phyloP scores from a whole-genome alignment of 2,113 vertebrate species.

The Apodemus speciosus region DNA sequence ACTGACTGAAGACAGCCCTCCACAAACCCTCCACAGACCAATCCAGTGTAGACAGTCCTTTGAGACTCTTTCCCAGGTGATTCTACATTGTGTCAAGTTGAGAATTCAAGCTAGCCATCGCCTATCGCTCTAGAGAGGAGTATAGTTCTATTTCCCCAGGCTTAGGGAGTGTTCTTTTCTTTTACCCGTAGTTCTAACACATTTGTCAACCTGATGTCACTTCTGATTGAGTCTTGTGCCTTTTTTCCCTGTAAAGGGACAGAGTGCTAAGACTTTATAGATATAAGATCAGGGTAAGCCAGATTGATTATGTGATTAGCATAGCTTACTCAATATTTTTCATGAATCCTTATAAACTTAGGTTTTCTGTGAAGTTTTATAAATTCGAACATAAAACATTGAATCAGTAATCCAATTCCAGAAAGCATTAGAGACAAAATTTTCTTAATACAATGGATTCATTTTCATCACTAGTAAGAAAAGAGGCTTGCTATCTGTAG shows the following conservation, averaged over 20 bases:
- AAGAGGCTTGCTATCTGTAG: background rate
- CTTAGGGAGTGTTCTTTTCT: slow-evolving; percentile 15
- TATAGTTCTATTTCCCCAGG: background rate
- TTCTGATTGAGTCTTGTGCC: background rate
- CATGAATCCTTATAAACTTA: slow-evolving; percentile 11
- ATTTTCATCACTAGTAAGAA: background rate
- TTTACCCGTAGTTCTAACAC: slow-evolving; percentile 41
- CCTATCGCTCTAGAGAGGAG: background rate
- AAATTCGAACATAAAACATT: background rate
- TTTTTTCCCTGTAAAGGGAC: slow-evolving; percentile 14
- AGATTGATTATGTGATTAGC: background rate
- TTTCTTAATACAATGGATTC: background rate
- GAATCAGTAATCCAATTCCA: background rate
- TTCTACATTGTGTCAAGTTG: background rate
- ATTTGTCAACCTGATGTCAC: background rate
- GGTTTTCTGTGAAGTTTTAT: slow-evolving; percentile 34
- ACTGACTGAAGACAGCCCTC: background rate
- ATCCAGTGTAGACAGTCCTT: background rate
- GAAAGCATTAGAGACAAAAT: background rate
- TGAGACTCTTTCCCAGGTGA: background rate
- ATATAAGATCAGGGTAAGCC: background rate
- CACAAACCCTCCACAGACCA: background rate
- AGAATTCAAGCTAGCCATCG: background rate
- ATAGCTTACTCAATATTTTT: background rate
- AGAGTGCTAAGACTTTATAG: background rate